Conservation (phyloP, 2,797 vertebrate species). For the Acestrorhynchus altus region DNA sequence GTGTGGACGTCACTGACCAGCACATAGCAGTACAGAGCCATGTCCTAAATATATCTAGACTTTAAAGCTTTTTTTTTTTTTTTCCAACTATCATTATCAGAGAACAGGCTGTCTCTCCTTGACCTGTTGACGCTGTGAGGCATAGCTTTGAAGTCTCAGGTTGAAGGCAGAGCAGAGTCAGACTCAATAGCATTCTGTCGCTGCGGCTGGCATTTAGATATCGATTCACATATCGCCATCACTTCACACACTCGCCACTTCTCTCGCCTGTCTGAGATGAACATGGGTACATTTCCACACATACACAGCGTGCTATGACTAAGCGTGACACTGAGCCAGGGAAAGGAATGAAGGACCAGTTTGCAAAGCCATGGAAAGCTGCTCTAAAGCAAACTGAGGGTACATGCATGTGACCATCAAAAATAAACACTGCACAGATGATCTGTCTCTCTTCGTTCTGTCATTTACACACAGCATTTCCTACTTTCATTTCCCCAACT, state of each 20-base stretch:
- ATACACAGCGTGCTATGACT: conserved; percentile 1
- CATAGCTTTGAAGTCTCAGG: conserved; percentile 63
- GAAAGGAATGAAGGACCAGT: background rate
- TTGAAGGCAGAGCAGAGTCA: conserved; percentile 39
- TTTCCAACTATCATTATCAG: conserved; percentile 45
- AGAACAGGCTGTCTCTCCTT: conserved; percentile 58
- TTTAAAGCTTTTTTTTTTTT: conserved; percentile 60
- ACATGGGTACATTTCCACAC: conserved; percentile 27
- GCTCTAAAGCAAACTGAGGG: background rate
- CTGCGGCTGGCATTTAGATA: conserved; percentile 42
- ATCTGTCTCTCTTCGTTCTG: too few relatives aligned
- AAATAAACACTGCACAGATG: background rate
- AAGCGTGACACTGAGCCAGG: background rate
- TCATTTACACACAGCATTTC: background rate
- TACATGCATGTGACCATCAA: conserved; percentile 12
- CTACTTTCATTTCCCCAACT: background rate
- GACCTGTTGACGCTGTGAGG: conserved; percentile 64
- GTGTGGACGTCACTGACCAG: conserved; percentile 61
- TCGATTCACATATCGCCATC: conserved; percentile 27
- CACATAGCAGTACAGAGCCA: conserved; percentile 50
- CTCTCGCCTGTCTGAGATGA: conserved; percentile 5
- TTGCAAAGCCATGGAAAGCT: background rate
- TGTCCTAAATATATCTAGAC: conserved; percentile 70
- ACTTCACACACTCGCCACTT: conserved; percentile 1
- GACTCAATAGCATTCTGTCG: conserved; percentile 31